Conservation (phyloP, 2,888 invertebrate species). For the Palloptera scutellata region DNA sequence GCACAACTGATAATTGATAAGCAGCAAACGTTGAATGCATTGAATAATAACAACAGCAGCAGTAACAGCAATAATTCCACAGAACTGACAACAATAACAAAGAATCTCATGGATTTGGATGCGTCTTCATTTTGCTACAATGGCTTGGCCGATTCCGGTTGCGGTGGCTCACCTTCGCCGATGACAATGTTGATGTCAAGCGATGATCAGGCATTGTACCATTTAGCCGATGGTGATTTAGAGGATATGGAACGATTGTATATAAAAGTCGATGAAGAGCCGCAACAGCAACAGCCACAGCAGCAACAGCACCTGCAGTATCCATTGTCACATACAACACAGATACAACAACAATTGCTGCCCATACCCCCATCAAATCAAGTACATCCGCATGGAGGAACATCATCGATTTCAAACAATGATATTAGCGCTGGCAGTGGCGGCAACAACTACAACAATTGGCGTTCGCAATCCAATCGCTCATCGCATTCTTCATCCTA, state of each 20-base stretch:
- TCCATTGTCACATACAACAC: slow-evolving; percentile 31
- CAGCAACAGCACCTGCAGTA: slow-evolving; percentile 46
- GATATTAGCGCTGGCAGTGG: slow-evolving; percentile 37
- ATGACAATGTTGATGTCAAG: slow-evolving; percentile 60
- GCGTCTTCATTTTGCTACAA: slow-evolving; percentile 58
- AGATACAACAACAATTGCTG: slow-evolving; percentile 35
- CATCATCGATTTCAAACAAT: slow-evolving; percentile 18
- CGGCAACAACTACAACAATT: slow-evolving; percentile 32
- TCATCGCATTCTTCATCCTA: slow-evolving; percentile 8
- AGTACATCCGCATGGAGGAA: slow-evolving; percentile 32
- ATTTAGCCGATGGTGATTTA: slow-evolving; percentile 56
- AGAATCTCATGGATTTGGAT: slow-evolving; percentile 55
- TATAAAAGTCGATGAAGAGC: slow-evolving; percentile 62
- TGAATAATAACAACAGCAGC: slow-evolving; percentile 37
- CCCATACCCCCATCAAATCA: slow-evolving; percentile 36
- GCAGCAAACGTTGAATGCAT: slow-evolving; percentile 39
- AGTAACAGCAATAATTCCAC: slow-evolving; percentile 38
- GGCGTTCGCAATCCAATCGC: slow-evolving; percentile 33
- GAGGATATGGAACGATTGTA: slow-evolving; percentile 63
- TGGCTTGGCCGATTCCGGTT: slow-evolving; percentile 59
- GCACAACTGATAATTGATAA: slow-evolving; percentile 22
- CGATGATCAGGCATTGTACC: slow-evolving; percentile 53
- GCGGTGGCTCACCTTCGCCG: slow-evolving; percentile 61
- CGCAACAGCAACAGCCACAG: slow-evolving; percentile 45
- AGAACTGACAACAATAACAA: slow-evolving; percentile 34